These are phyloP conservation scores for Yponomeuta plumbellus DNA, from an alignment of 2,888 invertebrate genomes.

Conservation along the genomic window DNA sequence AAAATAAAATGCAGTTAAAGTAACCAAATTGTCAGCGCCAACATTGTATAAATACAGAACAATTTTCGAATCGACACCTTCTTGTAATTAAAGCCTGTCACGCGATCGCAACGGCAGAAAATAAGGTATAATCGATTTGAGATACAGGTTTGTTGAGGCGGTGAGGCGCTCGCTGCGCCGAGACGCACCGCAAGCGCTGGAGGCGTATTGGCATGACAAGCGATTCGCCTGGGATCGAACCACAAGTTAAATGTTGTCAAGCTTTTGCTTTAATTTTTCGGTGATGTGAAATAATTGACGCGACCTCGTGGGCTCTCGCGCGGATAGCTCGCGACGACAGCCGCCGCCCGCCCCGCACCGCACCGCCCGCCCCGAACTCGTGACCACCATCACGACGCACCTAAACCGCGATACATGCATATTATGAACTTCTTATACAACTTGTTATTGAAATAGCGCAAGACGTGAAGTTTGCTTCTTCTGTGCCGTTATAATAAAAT, in stretches of 20 bases:
- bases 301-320: constrained; percentile 50
- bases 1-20: neutral
- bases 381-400: constrained; percentile 1
- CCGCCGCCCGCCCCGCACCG: constrained; percentile 26
- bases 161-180: constrained; percentile 47
- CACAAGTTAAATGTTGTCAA: constrained; percentile 51
- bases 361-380: constrained; percentile 1
- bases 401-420: neutral
- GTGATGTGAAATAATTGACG: constrained; percentile 63
- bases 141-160: constrained; percentile 45
- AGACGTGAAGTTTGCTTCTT: too few relatives aligned
- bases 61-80: constrained; percentile 73
- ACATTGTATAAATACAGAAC: constrained; percentile 33
- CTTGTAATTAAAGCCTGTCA: constrained; percentile 66
- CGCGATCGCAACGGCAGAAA: constrained; percentile 60
- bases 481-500: too few relatives aligned
- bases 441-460: too few relatives aligned
- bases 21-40: constrained; percentile 10
- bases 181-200: constrained; percentile 40
- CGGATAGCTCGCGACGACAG: constrained; percentile 56
- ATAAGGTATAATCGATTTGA: constrained; percentile 66
- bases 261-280: constrained; percentile 53
- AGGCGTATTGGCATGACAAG: constrained; percentile 32
- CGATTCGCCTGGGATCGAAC: constrained; percentile 31
- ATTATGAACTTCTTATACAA: too few relatives aligned